Base-by-base conservation (phyloP, 2,797 vertebrate genomes). In the Emys orbicularis region DNA sequence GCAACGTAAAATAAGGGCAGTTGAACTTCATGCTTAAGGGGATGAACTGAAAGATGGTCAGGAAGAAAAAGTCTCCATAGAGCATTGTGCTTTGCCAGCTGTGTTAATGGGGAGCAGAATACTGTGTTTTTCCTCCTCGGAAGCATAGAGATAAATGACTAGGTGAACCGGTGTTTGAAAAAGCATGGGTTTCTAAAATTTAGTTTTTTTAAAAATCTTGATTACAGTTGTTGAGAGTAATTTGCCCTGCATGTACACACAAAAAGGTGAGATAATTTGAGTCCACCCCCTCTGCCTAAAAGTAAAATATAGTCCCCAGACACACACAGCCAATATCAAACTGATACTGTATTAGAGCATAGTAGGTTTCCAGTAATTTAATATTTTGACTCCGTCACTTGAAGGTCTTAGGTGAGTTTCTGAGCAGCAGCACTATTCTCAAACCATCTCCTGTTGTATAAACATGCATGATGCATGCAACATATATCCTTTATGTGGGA, bases 291-390 rank as follows among this genome's bases (percentile, higher is more conserved):
- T 50, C 50, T 50, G 50, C 4, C 57, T 61, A 41, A 83, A 61
- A 61, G 1, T 37, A 31, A n/a, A 76, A 41, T 65, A 76, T 41
- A 8, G 2, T 7, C 61, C 56, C 77, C 53, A 84, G 57, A 23
- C 56, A 21, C 13, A 74, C 18, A 19, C 23, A 3, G 54, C 76
- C 0, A 0, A 8, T 52, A 19, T 59, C 50, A 31, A 61, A 12
- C 56, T 79, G 80, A 15, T 12, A 34, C 41, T 41, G 8, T 61
- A 88, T 88, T 57, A 2, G 2, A 50, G 23, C 65, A 23, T 72
- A 72, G 65, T 72, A 41, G 19, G 19, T 72, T 72, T 72, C 10
- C 65, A 72, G 10, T 47, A 47, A 49, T 29, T 29, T 47, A 49
- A 29, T 77, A 77, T 49, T 31, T 27, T 47, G 12, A 77, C 19